Base-by-base conservation (phyloP, 2,888 invertebrate genomes). In the Geotrupes spiniger region DNA sequence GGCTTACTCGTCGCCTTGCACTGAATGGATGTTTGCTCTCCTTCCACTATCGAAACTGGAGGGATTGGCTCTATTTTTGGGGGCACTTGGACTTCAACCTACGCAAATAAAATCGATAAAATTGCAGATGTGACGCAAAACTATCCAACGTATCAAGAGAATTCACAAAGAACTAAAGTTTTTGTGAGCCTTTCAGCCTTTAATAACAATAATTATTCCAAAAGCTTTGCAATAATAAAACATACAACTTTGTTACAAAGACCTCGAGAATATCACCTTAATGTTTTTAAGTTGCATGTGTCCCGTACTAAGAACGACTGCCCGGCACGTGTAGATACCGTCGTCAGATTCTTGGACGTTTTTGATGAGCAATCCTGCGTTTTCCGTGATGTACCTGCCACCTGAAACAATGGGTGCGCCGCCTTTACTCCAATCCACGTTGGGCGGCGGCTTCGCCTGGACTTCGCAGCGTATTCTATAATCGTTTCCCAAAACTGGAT, bases 1-100 rank as follows among this genome's bases (percentile, higher is more conserved):
- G 94, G 94, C 68, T 92, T 92, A 11, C 92, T 93, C 29, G 76
- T 80, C 0, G 91, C 92, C 58, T 81, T 81, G 69, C 94, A 94
- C 43, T 79, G 78, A 27, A 90, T 82, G 1, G 83, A 79, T 26
- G 87, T 86, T 21, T 83, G 78, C 69, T 89, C 87, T 0, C 89
- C 91, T 73, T 94, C 93, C 28, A 88, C 79, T 2, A 90, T 86
- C 63, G 87, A 84, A 12, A 77, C 74, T 2, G 75, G 68, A 38
- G 80, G 78, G 45, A 85, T 76, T 54, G 80, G 78, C 46, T 81
- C 78, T 67, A 92, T 85, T 65, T 78, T 78, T 5, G 92, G 92
- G 28, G 83, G 83, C 12, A 85, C 82, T 64, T 87, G 85, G 15
- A 88, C 87, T 83, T 87, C 72, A 15, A 73, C 69, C 71, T 72